Conservation (phyloP, 2,888 invertebrate species). For the Chaetoderma sp. region DNA sequence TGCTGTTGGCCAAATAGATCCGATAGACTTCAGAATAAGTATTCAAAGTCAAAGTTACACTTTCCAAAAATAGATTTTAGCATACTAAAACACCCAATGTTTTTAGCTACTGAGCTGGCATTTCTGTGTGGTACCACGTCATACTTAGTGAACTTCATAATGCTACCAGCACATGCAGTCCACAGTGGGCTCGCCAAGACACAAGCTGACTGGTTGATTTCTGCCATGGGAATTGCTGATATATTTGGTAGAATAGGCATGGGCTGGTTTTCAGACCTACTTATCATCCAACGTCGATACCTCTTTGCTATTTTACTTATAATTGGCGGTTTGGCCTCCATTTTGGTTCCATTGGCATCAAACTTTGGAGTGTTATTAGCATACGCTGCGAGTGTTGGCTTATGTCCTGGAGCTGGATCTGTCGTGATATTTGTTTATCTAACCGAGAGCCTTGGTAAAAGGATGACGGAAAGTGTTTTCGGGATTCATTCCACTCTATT, state of each 20-base stretch:
- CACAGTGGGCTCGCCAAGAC: slow-evolving; percentile 76
- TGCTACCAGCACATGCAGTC: slow-evolving; percentile 81
- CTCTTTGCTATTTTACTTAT: slow-evolving; percentile 30
- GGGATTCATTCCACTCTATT: slow-evolving; percentile 35
- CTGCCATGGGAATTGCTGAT: slow-evolving; percentile 81
- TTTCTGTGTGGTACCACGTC: slow-evolving; percentile 83
- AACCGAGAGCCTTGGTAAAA: slow-evolving; percentile 41
- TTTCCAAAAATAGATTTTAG: slow-evolving; percentile 77
- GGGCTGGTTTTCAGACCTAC: slow-evolving; percentile 81
- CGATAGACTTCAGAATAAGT: no score
- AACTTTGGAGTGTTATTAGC: slow-evolving; percentile 30
- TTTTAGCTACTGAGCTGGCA: slow-evolving; percentile 79
- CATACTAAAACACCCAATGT: slow-evolving; percentile 68
- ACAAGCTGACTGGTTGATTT: slow-evolving; percentile 78
- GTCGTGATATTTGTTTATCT: slow-evolving; percentile 38
- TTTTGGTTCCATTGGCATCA: slow-evolving; percentile 32
- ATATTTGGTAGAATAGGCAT: slow-evolving; percentile 79
- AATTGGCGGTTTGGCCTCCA: slow-evolving; percentile 23
- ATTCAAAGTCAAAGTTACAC: no score
- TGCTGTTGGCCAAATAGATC: no score
- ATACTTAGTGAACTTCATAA: slow-evolving; percentile 82
- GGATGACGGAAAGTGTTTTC: slow-evolving; percentile 36
- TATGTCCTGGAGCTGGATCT: slow-evolving; percentile 42
- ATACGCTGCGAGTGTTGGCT: slow-evolving; percentile 39
- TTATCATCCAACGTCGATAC: slow-evolving; percentile 75